phyloP scores from a whole-genome alignment of 1,140 invertebrate genomes.

The Drosophila neocordata region DNA sequence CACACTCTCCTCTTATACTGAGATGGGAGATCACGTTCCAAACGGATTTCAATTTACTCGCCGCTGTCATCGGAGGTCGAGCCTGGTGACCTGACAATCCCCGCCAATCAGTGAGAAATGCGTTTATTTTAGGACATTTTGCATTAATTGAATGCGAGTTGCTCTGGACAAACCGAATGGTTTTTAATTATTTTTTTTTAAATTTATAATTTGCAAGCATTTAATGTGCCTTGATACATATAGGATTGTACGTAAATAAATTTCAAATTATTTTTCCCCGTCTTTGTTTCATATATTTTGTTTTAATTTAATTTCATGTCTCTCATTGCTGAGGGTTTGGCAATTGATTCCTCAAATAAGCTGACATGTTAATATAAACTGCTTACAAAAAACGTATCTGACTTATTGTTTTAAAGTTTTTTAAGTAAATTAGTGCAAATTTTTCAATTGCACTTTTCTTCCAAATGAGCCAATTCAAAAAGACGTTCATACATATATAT shows the following conservation, averaged over 20 bases:
- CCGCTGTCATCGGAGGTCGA: slow-evolving; percentile 11
- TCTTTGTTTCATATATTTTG: slow-evolving; percentile 20
- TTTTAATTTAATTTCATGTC: slow-evolving; percentile 23
- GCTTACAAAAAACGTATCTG: not conserved
- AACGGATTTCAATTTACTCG: slow-evolving; percentile 15
- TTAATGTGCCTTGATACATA: not conserved
- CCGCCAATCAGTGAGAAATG: slow-evolving; percentile 23
- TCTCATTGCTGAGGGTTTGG: not conserved
- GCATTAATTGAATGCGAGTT: slow-evolving; percentile 28
- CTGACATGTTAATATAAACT: not conserved
- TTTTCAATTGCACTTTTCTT: too few species aligned
- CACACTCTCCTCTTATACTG: not conserved
- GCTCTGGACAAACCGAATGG: slow-evolving; percentile 6
- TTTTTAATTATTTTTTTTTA: slow-evolving; percentile 24
- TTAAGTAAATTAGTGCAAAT: too few species aligned
- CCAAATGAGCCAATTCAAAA: too few species aligned
- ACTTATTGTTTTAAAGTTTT: too few species aligned
- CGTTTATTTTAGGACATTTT: slow-evolving; percentile 28
- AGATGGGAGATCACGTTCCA: slow-evolving; percentile 6
- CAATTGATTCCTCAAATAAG: not conserved
- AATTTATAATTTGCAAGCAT: slow-evolving; percentile 16
- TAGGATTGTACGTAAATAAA: slow-evolving; percentile 7
- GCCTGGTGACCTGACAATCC: slow-evolving; percentile 21
- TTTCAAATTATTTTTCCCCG: slow-evolving; percentile 1
- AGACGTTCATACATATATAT: too few species aligned